phyloP scores from a whole-genome alignment of 2,888 invertebrate genomes.

The Auanema freiburgensis region DNA sequence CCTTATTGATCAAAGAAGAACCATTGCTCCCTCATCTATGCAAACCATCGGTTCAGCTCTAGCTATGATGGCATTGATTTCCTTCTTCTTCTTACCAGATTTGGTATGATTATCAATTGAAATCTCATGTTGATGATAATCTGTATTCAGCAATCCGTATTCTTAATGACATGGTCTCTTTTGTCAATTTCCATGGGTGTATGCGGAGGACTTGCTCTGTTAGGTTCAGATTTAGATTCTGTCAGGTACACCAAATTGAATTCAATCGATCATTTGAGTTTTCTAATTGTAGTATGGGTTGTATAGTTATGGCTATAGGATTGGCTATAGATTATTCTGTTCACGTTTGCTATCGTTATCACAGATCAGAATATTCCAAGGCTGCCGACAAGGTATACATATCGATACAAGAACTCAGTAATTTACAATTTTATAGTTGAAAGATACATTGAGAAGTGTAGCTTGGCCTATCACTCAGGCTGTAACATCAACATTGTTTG shows the following conservation, averaged over 20 bases:
- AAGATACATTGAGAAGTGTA: conserved; percentile 59
- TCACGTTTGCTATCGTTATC: conserved; percentile 63
- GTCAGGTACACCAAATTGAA: conserved; percentile 24
- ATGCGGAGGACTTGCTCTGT: conserved; percentile 60
- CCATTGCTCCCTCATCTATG: conserved; percentile 63
- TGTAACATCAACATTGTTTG: conserved; percentile 57
- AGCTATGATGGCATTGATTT: conserved; percentile 61
- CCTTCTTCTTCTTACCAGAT: conserved; percentile 62
- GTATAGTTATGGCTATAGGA: conserved; percentile 63
- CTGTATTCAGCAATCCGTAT: conserved; percentile 57
- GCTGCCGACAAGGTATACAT: conserved; percentile 45
- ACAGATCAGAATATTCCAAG: conserved; percentile 51
- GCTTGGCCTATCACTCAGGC: conserved; percentile 63
- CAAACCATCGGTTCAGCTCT: conserved; percentile 59
- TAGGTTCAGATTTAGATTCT: conserved; percentile 62
- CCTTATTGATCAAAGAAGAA: conserved; percentile 62
- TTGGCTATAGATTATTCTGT: conserved; percentile 63
- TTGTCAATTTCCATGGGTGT: conserved; percentile 63
- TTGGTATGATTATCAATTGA: conserved; percentile 26
- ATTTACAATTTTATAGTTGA: conserved; percentile 36
- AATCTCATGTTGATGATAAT: not conserved
- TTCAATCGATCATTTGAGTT: not conserved
- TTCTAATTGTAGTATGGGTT: conserved; percentile 54
- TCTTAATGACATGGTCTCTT: conserved; percentile 63
- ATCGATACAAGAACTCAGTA: not conserved